phyloP scores from a whole-genome alignment of 2,113 vertebrate species.

The Callocephalon fimbriatum region DNA sequence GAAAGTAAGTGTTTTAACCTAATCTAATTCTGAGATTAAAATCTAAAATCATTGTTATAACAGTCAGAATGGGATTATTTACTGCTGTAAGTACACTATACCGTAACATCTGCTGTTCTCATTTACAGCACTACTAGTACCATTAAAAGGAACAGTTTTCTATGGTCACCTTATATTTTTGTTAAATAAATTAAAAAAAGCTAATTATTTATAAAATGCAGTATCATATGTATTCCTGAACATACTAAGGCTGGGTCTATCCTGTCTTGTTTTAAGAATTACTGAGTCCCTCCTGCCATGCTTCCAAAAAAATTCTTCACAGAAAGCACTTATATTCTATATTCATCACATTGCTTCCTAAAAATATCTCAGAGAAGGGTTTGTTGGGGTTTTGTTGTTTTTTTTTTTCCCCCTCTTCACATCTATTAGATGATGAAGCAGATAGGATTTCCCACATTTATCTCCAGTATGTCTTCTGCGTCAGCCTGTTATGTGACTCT shows the following conservation, averaged over 20 bases:
- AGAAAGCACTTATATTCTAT: background rate
- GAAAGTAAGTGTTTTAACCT: background rate
- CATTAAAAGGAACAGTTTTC: background rate
- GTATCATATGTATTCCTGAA: too few species aligned
- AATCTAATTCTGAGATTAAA: background rate
- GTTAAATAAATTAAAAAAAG: background rate
- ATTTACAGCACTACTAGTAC: background rate
- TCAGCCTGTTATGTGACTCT: constrained; percentile 49
- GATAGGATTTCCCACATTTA: constrained; percentile 37
- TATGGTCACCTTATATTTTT: background rate
- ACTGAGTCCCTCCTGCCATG: background rate
- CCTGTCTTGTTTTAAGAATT: background rate
- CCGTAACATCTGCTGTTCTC: background rate
- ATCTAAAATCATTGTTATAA: background rate
- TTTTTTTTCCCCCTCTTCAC: background rate
- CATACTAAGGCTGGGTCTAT: background rate
- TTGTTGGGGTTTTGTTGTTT: background rate
- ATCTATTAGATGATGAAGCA: background rate
- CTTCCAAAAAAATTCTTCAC: background rate
- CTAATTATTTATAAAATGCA: background rate
- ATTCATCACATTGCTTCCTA: background rate
- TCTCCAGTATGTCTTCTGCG: background rate
- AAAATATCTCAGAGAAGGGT: background rate
- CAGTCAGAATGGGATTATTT: background rate
- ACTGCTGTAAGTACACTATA: background rate